Evolutionary conservation across 2,888 invertebrate genomes (phyloP), one percentile per base, ranked within the genome.

Genomic region (Chrysolina oricalcia): DNA sequence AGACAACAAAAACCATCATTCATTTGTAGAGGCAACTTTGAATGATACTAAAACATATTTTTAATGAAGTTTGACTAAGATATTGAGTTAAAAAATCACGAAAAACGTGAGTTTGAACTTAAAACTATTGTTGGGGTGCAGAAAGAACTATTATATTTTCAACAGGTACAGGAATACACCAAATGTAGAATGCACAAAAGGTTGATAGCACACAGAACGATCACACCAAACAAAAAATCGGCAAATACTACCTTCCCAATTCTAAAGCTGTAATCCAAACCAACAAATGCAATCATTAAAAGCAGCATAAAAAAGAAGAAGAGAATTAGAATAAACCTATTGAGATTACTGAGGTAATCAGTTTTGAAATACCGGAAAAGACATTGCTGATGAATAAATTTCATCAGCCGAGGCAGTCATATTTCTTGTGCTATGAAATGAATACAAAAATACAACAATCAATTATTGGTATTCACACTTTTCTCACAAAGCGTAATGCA

Each of bases 161-260:
- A 65, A 75, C 56, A 70, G 56, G 86, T 83, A 82, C 87, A 89
- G 65, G 88, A 89, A 85, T 92, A 92, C 80, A 91, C 86, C 81
- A 93, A 90, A 90, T 92, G 92, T 88, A 93, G 86, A 87, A 92
- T 91, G 90, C 92, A 92, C 86, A 93, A 89, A 84, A 92, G 89
- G 90, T 93, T 92, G 86, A 93, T 89, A 84, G 92, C 92, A 89
- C 92, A 92, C 89, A 93, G 89, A 81, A 93, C 90, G 88, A 92
- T 91, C 85, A 93, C 89, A 90, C 93, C 93, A 89, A 93, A 90
- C 88, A 93, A 90, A 89, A 93, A 90, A 90, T 93, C 93, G 88
- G 92, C 91, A 91, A 93, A 94, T 92, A 93, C 93, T 94, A 94
- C 94, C 94, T 94, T 94, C 91, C 93, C 93, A 90, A 93, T 93